Conservation (phyloP, 2,888 invertebrate genomes). For the Podabrus alpinus region DNA sequence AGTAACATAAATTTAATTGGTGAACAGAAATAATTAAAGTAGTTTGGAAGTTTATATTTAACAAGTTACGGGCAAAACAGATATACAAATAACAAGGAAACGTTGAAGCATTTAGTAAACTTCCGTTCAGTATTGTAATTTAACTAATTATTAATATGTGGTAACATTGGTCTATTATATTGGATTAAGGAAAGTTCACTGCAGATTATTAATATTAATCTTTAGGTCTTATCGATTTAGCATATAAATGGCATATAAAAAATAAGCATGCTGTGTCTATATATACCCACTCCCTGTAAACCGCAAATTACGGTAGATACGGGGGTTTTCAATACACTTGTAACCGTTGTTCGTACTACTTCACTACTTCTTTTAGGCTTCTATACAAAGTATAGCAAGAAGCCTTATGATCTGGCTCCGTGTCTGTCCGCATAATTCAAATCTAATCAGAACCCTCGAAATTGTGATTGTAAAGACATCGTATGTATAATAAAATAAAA, state of each 20-base stretch:
- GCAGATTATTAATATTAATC: conserved; percentile 14
- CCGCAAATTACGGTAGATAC: too few species aligned
- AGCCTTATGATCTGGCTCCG: too few species aligned
- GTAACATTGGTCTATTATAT: conserved; percentile 18
- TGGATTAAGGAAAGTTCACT: conserved; percentile 20
- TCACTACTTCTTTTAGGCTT: too few species aligned
- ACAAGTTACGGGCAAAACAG: not conserved
- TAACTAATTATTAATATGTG: conserved; percentile 21
- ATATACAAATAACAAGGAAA: not conserved
- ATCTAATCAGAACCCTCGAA: too few species aligned
- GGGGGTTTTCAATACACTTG: too few species aligned
- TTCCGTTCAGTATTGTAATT: conserved; percentile 12
- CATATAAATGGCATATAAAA: not conserved
- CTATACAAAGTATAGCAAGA: too few species aligned
- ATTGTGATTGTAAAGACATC: too few species aligned
- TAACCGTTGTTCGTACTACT: too few species aligned
- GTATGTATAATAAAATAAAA: too few species aligned
- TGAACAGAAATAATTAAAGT: not conserved
- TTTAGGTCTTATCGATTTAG: not conserved
- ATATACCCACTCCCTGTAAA: too few species aligned
- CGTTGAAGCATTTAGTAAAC: not conserved
- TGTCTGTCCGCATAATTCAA: too few species aligned
- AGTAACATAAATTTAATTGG: not conserved
- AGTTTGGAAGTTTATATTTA: not conserved
- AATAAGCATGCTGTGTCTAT: not conserved